Conservation (phyloP, 2,113 vertebrate species). For the Pteruthius melanotis region DNA sequence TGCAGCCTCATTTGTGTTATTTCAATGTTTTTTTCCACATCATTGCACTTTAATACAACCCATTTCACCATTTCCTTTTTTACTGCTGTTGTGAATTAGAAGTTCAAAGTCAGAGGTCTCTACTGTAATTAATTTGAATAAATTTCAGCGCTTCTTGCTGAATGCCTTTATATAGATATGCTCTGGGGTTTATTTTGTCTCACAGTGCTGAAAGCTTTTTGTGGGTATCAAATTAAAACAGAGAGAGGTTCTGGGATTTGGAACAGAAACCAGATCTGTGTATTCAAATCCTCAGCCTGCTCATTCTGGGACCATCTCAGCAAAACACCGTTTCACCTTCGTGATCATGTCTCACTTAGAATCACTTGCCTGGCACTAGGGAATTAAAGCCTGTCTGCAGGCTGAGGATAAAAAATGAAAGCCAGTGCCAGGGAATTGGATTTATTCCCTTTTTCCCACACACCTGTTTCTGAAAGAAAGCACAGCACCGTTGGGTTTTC, state of each 20-base stretch:
- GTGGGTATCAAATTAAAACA: not conserved
- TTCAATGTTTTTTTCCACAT: constrained; percentile 22
- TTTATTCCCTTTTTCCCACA: not conserved
- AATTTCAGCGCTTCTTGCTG: constrained; percentile 50
- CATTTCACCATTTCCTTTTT: constrained; percentile 51
- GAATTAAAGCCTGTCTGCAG: not conserved
- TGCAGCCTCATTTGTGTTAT: not conserved
- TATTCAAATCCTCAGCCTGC: not conserved
- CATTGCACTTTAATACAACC: constrained; percentile 73
- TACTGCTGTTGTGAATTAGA: constrained; percentile 68
- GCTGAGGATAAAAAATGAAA: not conserved
- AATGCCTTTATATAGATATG: not conserved
- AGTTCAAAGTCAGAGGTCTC: constrained; percentile 47
- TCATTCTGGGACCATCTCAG: not conserved
- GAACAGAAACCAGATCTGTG: not conserved
- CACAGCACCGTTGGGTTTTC: not conserved
- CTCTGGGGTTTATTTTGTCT: not conserved
- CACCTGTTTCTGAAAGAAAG: not conserved
- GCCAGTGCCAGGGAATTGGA: not conserved
- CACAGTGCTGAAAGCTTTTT: not conserved
- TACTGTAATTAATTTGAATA: constrained; percentile 69
- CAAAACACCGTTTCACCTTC: not conserved
- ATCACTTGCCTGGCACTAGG: too few species aligned
- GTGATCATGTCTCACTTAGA: not conserved
- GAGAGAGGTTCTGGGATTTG: not conserved